Base-by-base conservation (phyloP, 2,888 invertebrate genomes). In the Fissipunctia ypsillon region DNA sequence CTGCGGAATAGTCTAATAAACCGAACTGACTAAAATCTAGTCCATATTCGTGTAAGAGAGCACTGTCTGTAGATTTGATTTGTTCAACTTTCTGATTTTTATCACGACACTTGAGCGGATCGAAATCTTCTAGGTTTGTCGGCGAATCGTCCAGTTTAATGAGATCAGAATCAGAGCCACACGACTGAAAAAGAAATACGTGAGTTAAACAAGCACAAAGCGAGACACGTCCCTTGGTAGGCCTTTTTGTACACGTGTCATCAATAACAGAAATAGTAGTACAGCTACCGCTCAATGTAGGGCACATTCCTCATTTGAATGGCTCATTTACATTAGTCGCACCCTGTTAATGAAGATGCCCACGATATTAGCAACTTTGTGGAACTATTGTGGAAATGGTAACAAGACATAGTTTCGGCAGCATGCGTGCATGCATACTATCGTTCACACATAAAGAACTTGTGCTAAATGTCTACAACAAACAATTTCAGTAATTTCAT, bases 31-130 rank as follows among this genome's bases (percentile, higher is more conserved):
- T 95, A 83, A 98, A 98, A 93, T 98, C 97, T 84, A 98, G 94
- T 69, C 98, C 98, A 88, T 98, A 98, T 88, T 98, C 98, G 88
- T 97, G 97, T 81, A 98, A 95, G 71, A 98, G 95, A 89, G 97
- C 97, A 88, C 97, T 96, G 88, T 98, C 98, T 76, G 95, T 91
- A 9, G 94, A 92, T 86, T 94, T 94, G 79, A 91, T 96, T 94
- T 90, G 92, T 74, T 94, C 94, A 61, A 88, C 88, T 88, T 91
- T 94, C 68, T 92, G 92, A 76, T 84, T 90, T 88, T 91, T 94
- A 88, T 93, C 93, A 73, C 94, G 93, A 85, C 90, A 91, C 89
- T 93, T 93, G 84, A 95, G 91, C 63, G 95, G 95, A 90, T 96
- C 96, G 85, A 95, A 95, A 88, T 94, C 94, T 91, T 95, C 95